phyloP scores from a whole-genome alignment of 2,113 vertebrate genomes.

The Pandion haliaetus region DNA sequence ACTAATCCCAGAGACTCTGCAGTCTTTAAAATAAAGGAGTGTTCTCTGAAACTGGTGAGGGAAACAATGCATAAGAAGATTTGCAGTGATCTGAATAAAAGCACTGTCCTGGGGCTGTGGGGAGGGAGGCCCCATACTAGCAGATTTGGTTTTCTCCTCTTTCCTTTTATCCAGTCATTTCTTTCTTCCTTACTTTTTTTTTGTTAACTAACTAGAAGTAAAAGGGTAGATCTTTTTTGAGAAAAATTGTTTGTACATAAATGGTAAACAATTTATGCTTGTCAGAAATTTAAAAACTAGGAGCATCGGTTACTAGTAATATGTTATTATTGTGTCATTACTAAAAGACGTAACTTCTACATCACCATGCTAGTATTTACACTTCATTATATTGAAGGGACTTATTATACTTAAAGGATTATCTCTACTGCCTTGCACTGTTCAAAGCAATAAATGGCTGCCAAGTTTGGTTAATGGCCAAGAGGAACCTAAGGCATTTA shows the following conservation, averaged over 20 bases:
- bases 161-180: background rate
- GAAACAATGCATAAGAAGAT: background rate
- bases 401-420: constrained; percentile 21
- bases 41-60: background rate
- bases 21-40: background rate
- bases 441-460: constrained; percentile 47
- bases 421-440: constrained; percentile 17
- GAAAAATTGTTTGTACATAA: background rate
- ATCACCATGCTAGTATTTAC: background rate
- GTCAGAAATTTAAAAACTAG: background rate
- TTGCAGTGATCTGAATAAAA: background rate
- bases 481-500: constrained; percentile 33
- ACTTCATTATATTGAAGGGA: background rate
- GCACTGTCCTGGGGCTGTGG: too few species aligned
- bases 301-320: background rate
- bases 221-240: background rate
- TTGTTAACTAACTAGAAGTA: background rate
- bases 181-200: background rate
- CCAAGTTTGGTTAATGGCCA: constrained; percentile 56
- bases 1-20: background rate
- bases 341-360: background rate
- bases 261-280: background rate
- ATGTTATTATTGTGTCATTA: background rate
- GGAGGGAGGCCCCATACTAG: accelerated
- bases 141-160: background rate